phyloP scores from a whole-genome alignment of 2,797 vertebrate species.

The Falco rusticolus region DNA sequence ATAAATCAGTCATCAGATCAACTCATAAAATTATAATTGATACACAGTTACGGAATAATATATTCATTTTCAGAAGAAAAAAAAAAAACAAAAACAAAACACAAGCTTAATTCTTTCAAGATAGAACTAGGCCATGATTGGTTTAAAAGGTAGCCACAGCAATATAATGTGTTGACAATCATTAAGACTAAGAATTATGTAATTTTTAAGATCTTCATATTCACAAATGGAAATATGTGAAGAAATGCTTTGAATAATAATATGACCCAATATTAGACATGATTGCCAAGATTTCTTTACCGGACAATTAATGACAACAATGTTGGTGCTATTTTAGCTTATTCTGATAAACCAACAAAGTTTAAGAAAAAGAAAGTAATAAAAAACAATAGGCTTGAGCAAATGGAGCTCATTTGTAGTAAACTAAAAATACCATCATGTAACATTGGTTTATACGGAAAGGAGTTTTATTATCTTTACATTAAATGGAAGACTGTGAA shows the following conservation, averaged over 20 bases:
- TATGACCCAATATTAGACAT: neutral
- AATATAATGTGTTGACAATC: neutral
- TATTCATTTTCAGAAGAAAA: neutral
- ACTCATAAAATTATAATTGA: neutral
- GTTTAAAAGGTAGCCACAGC: neutral
- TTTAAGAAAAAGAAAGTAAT: neutral
- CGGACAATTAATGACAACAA: neutral
- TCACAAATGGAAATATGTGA: neutral
- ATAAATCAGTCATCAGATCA: neutral
- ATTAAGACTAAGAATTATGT: neutral
- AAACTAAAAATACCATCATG: neutral
- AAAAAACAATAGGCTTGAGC: neutral
- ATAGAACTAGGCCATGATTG: neutral
- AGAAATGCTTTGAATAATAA: neutral
- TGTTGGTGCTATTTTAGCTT: neutral
- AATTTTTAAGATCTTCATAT: neutral
- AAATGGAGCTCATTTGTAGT: neutral
- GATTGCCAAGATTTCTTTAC: neutral
- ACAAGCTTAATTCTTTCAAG: neutral
- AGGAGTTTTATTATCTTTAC: neutral
- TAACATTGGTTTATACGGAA: accelerated
- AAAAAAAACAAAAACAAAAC: neutral
- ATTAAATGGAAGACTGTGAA: neutral
- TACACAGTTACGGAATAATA: neutral
- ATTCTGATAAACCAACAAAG: neutral